phyloP scores from a whole-genome alignment of 2,888 invertebrate genomes.

The Emmelina monodactyla region DNA sequence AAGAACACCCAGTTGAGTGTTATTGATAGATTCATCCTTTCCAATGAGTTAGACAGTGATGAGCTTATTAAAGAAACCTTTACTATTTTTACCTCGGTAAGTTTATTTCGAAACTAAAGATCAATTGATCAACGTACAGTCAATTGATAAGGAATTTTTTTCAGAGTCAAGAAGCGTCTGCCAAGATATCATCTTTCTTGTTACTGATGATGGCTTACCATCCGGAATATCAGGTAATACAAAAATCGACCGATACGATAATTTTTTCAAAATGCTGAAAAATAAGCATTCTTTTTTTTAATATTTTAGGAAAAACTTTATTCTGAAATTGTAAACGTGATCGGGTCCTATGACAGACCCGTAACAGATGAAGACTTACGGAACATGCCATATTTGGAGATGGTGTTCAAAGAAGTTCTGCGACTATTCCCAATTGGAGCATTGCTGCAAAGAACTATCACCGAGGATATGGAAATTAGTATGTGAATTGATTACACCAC shows the following conservation, averaged over 20 bases:
- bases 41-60: conserved; percentile 25
- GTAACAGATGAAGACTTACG: conserved; percentile 37
- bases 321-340: conserved; percentile 30
- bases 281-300: conserved; percentile 7
- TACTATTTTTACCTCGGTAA: conserved; percentile 48
- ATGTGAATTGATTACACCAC: conserved; percentile 13
- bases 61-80: conserved; percentile 36
- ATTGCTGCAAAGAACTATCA: conserved; percentile 36
- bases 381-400: conserved; percentile 44
- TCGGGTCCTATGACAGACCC: conserved; percentile 27
- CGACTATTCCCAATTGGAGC: conserved; percentile 46
- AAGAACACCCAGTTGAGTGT: conserved; percentile 34
- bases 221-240: conserved; percentile 42
- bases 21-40: conserved; percentile 42
- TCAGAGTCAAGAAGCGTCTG: conserved; percentile 52
- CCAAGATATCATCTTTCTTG: conserved; percentile 37
- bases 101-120: conserved; percentile 9
- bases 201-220: conserved; percentile 50
- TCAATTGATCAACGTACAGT: not conserved
- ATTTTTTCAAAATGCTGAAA: not conserved
- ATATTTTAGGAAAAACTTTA: conserved; percentile 39
- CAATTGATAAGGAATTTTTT: conserved; percentile 15
- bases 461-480: conserved; percentile 40
- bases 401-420: conserved; percentile 43
- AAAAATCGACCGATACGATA: not conserved